Evolutionary conservation across 2,797 vertebrate species (phyloP).

Genomic region (Sus cebifrons): DNA sequence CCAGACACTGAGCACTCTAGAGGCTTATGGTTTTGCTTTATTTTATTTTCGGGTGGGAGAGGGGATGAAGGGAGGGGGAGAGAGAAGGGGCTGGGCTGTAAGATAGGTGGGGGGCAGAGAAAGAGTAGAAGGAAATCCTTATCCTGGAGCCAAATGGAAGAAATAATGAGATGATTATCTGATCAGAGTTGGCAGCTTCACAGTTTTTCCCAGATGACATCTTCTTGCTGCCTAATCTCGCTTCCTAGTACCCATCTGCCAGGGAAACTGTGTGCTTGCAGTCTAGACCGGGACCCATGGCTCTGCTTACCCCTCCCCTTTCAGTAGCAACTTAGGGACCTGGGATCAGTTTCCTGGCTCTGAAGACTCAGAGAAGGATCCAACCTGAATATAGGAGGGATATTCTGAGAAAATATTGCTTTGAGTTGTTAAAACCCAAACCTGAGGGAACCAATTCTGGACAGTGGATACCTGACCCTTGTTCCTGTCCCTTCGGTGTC

Average conservation of each 20-base stretch:
- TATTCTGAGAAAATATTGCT: background rate
- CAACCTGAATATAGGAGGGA: background rate
- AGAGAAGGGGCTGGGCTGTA: slow-evolving; percentile 50
- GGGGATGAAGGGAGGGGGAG: background rate
- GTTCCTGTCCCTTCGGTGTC: background rate
- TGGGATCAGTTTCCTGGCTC: slow-evolving; percentile 65
- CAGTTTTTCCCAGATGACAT: slow-evolving; percentile 80
- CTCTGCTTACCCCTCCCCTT: slow-evolving; percentile 46
- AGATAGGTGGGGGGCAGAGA: slow-evolving; percentile 71
- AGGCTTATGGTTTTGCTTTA: slow-evolving; percentile 77
- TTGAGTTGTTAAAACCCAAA: background rate
- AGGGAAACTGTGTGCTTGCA: slow-evolving; percentile 66
- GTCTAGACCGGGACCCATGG: slow-evolving; percentile 27
- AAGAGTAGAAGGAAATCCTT: slow-evolving; percentile 76
- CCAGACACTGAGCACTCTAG: slow-evolving; percentile 78
- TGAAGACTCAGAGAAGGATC: background rate
- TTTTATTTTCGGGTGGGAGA: slow-evolving; percentile 79
- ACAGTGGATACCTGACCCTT: background rate
- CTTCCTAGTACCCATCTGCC: slow-evolving; percentile 82
- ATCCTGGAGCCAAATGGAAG: slow-evolving; percentile 76
- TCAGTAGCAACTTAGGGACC: slow-evolving; percentile 55
- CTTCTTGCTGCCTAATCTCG: slow-evolving; percentile 73
- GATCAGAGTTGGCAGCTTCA: slow-evolving; percentile 75
- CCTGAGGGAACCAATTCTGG: background rate
- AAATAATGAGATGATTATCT: slow-evolving; percentile 85